These are phyloP conservation scores for Empis livida DNA, from an alignment of 2,888 invertebrate species.

Conservation along the genomic window DNA sequence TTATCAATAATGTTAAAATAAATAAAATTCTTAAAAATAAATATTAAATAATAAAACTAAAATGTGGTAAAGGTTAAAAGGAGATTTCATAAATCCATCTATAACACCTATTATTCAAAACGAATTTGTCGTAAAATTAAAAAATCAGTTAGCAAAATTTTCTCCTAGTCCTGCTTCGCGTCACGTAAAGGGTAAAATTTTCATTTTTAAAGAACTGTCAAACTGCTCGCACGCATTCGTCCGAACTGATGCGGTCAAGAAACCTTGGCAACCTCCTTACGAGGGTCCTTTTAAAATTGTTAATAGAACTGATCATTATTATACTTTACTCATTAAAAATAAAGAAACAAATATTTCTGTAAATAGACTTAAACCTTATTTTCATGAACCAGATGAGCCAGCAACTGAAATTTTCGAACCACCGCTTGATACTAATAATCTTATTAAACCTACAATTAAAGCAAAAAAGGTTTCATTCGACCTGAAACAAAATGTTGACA, in stretches of 20 bases:
- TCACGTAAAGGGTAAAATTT: background rate
- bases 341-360: background rate
- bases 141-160: background rate
- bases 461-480: no score
- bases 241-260: constrained; percentile 11
- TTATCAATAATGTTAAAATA: no score
- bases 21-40: no score
- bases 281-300: constrained; percentile 13
- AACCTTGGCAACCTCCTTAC: constrained; percentile 13
- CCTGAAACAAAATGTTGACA: no score
- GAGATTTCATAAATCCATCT: background rate
- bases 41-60: no score
- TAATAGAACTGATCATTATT: constrained; percentile 2
- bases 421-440: no score
- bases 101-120: background rate
- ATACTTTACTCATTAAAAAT: background rate
- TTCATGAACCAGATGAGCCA: no score
- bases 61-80: background rate
- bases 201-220: background rate
- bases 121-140: background rate
- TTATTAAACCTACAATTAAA: no score
- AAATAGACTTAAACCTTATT: background rate
- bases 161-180: background rate
- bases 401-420: no score
- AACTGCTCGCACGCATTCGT: constrained; percentile 14